Percentiles rank a stretch among this genome's conserved stretches.
Conservation (phyloP, 2,113 vertebrate species). For the Saccopteryx leptura region DNA sequence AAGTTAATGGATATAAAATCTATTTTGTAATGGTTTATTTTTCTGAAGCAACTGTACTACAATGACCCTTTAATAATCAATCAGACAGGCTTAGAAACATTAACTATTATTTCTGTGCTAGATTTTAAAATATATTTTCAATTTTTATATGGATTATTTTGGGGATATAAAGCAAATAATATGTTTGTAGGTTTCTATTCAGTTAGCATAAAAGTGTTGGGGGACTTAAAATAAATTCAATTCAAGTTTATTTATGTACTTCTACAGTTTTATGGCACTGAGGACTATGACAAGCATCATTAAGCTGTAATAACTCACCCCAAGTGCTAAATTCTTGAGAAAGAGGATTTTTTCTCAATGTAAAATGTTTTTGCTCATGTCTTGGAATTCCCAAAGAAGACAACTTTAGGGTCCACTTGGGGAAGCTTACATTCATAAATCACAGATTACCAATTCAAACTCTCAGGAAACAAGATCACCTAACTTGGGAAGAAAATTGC, state of each 20-base stretch:
- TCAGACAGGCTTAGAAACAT: background rate
- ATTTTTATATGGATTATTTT: background rate
- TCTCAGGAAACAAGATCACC: background rate
- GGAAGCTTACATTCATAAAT: background rate
- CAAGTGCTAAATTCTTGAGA: conserved; percentile 4
- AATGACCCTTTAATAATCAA: background rate
- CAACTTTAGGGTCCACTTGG: background rate
- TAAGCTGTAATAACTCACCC: conserved; percentile 2
- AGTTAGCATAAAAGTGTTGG: conserved; percentile 24
- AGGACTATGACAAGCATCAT: background rate
- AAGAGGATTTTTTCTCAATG: background rate
- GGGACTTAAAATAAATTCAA: conserved; percentile 55
- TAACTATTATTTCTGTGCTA: background rate
- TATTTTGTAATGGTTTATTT: background rate
- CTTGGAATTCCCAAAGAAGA: background rate
- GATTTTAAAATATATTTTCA: conserved; percentile 34
- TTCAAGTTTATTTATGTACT: background rate
- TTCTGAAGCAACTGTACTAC: background rate
- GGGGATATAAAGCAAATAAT: background rate
- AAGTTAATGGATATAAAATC: background rate
- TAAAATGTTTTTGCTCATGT: background rate
- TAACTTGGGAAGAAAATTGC: background rate
- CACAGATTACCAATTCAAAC: background rate
- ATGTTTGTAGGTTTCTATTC: conserved; percentile 3
- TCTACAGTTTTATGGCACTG: background rate